phyloP scores from a whole-genome alignment of 1,140 invertebrate species.

The Stratiolaelaps scimitus region DNA sequence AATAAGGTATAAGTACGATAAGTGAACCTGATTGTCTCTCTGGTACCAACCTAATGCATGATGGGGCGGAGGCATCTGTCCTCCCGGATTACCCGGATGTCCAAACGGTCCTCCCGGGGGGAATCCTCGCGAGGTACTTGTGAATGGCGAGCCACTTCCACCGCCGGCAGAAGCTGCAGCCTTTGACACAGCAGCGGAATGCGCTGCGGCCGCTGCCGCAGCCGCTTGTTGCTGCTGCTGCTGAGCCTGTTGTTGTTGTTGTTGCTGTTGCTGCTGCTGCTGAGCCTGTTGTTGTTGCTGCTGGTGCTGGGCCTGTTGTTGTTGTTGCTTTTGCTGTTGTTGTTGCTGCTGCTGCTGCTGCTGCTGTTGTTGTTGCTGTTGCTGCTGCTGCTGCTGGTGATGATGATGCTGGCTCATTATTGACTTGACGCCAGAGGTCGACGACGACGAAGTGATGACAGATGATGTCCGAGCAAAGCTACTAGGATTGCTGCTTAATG shows the following conservation, averaged over 20 bases:
- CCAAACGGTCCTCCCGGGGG: conserved; percentile 5
- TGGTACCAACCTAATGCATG: neutral
- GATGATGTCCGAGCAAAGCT: neutral
- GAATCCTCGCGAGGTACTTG: conserved; percentile 31
- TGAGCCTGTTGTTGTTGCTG: too few relatives aligned
- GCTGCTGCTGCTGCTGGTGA: too few relatives aligned
- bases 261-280: too few relatives aligned
- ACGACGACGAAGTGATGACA: conserved; percentile 13
- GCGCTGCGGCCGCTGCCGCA: conserved; percentile 33
- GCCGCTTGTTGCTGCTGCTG: conserved; percentile 30
- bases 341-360: too few relatives aligned
- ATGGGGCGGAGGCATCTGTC: neutral
- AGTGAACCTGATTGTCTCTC: too few relatives aligned
- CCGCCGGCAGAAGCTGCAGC: conserved; percentile 38
- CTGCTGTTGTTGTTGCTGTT: too few relatives aligned
- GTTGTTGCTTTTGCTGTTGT: too few relatives aligned
- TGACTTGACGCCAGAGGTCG: neutral
- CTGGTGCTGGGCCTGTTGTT: too few relatives aligned
- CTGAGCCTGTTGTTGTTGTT: neutral
- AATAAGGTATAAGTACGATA: too few relatives aligned
- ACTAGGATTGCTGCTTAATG: too few relatives aligned
- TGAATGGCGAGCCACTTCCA: conserved; percentile 45
- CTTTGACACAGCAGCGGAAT: conserved; percentile 36
- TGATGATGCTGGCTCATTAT: too few relatives aligned
- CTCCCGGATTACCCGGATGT: neutral